Evolutionary conservation across 2,888 invertebrate genomes (phyloP), one percentile per base, ranked within the genome.

Genomic region (Acheta domesticus): DNA sequence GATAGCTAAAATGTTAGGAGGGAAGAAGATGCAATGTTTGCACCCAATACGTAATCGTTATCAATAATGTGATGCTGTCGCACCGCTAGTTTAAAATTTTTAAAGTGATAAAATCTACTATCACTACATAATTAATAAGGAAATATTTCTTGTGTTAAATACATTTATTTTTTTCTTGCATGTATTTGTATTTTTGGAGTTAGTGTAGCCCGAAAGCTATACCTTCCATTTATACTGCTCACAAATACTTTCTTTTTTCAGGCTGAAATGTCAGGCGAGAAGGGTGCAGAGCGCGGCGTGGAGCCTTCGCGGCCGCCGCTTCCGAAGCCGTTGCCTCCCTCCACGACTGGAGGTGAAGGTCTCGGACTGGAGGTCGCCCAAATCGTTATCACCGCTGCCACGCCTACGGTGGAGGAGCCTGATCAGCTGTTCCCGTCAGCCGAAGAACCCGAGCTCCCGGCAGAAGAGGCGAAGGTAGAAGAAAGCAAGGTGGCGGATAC

Each of bases 321-420:
- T 19, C n/a, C 62, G 14, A 14, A 19, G 62, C 62, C 62, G 16
- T 77, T 62, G 16, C 16, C 14, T 19, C 16, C n/a, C 16, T 36
- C 23, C 23, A 62, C 62, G 62, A 12, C 50, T 49, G 81, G 82
- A 73, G 76, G 81, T 81, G 89, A 90, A 83, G 91, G 92, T 83
- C 89, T 91, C 83, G 93, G 93, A 83, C 89, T 96, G 82, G 94
- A 94, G 82, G 95, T 95, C 84, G 95, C 95, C 79, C 94, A 95
- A 87, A 96, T 97, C 84, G 95, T 96, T 81, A 96, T 97, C 86
- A 97, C 96, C 77, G 96, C 96, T 79, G 96, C 97, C 82, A 97
- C 97, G 75, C 97, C 97, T 76, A 95, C 95, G 94, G 89, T 92
- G 84, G 96, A 97, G 87, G 95, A 95, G 85, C 91, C 94, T 74